Evolutionary conservation across 2,797 vertebrate species (phyloP), one percentile per base, ranked within the genome.

Genomic region (Sphenopsis melanotis): DNA sequence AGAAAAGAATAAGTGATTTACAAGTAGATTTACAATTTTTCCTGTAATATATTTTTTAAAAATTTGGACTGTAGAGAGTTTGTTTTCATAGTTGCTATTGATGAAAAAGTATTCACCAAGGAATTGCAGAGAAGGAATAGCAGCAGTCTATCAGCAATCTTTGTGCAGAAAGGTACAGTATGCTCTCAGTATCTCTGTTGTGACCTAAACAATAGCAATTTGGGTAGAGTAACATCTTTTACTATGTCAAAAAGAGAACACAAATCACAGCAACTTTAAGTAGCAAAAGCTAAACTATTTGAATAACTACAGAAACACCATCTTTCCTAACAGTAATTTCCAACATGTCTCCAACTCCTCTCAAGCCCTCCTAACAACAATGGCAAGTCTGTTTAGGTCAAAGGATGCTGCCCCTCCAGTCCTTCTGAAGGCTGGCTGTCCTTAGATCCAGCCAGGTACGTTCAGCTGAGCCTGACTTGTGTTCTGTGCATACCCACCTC

Each of bases 101-200:
- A 82, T 66, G 66, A 56, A 68, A 64, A 76, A n/a, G 32, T 66
- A 68, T 80, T 94, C 89, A 76, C 74, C 66, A 70, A 81, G 90
- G 87, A 78, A 84, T 75, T 89, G 42, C 68, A 77, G 87, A 90
- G 82, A 94, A 90, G 64, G 53, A 89, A 92, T 56, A 86, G 87
- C 87, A 91, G 84, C 85, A 83, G n/a, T 75, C 86, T 93, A 11
- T 79, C 76, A 83, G 57, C 81, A 92, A 1, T 79, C 91, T 92
- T 74, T 91, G 65, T 61, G 76, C 91, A 89, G 91, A 76, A 91
- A 94, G 80, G 70, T 94, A 56, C 6, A 9, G 74, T 78, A 49
- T 68, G 47, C 80, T 86, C 68, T 86, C 75, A 68, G 2, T 68
- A n/a, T 84, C 70, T 87, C 84, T 69, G 15, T 63, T 89, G 60